These are phyloP conservation scores for Calameuta filiformis DNA, from an alignment of 2,888 invertebrate genomes.

Conservation along the genomic window DNA sequence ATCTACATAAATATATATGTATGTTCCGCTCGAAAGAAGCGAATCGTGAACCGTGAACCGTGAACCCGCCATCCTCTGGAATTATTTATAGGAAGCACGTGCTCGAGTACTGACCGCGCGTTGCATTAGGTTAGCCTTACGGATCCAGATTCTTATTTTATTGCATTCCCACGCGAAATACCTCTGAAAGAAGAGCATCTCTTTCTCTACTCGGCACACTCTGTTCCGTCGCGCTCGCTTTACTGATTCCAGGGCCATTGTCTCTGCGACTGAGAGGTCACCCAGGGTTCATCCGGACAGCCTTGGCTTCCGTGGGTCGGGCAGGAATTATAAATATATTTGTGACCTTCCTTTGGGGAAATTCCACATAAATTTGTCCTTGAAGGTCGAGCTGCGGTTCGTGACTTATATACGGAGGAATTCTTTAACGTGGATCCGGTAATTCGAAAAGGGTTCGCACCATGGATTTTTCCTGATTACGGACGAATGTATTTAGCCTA, in stretches of 20 bases:
- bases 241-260: neutral
- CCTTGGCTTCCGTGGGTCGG: neutral
- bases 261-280: neutral
- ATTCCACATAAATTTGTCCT: neutral
- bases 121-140: constrained; percentile 33
- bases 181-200: neutral
- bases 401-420: neutral
- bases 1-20: neutral
- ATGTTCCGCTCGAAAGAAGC: too few relatives aligned
- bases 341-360: neutral
- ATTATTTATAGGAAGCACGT: constrained; percentile 45
- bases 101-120: constrained; percentile 23
- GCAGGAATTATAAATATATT: neutral
- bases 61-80: constrained; percentile 19
- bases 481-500: neutral
- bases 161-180: constrained; percentile 8
- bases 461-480: neutral
- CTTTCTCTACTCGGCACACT: neutral
- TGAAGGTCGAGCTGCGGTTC: neutral
- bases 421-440: neutral
- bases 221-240: neutral
- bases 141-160: constrained; percentile 13
- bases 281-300: neutral
- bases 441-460: neutral
- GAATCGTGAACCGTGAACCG: too few relatives aligned